phyloP scores from a whole-genome alignment of 2,888 invertebrate genomes.

The Anagyrus pseudococci region DNA sequence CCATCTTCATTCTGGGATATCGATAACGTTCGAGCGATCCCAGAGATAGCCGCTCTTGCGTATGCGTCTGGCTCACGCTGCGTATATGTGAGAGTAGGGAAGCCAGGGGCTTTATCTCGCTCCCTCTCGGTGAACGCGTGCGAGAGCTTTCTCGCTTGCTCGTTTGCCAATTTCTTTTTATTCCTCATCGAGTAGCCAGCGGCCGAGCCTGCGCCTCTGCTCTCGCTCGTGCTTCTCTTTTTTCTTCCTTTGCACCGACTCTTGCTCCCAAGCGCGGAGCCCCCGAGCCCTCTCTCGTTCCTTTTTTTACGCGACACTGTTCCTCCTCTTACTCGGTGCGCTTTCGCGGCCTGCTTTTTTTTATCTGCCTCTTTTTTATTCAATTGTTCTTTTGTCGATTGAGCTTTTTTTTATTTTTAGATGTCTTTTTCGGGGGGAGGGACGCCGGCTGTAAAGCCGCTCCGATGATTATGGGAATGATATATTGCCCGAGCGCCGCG shows the following conservation, averaged over 20 bases:
- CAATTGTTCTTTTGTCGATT: no score
- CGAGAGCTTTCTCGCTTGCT: background rate
- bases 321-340: no score
- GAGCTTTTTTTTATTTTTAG: constrained; percentile 2
- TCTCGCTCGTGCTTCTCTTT: background rate
- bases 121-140: background rate
- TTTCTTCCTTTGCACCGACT: no score
- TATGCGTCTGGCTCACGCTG: background rate
- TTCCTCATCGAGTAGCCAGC: background rate
- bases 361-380: no score
- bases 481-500: background rate
- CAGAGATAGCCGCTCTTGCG: background rate
- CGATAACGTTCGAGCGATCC: constrained; percentile 3
- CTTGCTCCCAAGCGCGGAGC: background rate
- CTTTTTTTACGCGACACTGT: no score
- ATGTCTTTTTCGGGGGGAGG: background rate
- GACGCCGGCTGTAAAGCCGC: background rate
- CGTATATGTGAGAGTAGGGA: background rate
- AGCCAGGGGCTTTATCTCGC: constrained; percentile 11
- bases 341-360: no score
- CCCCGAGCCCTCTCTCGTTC: background rate
- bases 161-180: constrained; percentile 10
- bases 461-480: background rate
- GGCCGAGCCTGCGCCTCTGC: background rate
- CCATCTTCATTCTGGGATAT: background rate